phyloP scores from a whole-genome alignment of 1,140 invertebrate species.

The Mylabris phalerata region DNA sequence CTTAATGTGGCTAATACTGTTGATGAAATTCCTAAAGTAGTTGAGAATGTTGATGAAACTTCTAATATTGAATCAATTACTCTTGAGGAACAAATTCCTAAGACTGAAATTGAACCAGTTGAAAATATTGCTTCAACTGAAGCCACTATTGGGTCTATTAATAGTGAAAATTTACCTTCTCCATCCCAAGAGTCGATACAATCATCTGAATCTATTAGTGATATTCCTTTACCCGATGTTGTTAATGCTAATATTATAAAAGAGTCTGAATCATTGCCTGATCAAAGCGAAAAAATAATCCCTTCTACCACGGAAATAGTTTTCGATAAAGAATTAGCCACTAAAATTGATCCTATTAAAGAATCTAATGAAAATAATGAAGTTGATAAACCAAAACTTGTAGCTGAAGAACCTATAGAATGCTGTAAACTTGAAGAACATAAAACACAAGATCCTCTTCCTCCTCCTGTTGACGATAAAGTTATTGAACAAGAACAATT shows the following conservation, averaged over 20 bases:
- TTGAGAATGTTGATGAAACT: not conserved
- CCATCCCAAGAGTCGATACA: not conserved
- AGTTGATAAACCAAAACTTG: not conserved
- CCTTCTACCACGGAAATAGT: slow-evolving; percentile 4
- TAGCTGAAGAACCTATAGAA: not conserved
- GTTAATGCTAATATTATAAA: not conserved
- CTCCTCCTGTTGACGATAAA: no score
- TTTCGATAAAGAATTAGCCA: slow-evolving; percentile 5
- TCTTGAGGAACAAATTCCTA: not conserved
- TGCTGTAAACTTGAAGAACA: no score
- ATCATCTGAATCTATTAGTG: not conserved
- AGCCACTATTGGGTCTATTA: not conserved
- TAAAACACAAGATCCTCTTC: no score
- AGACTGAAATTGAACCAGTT: slow-evolving; percentile 9
- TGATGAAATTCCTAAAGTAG: not conserved
- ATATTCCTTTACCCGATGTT: not conserved
- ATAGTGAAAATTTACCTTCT: not conserved
- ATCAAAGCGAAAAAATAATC: not conserved
- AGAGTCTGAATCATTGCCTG: not conserved
- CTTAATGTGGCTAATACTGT: slow-evolving; percentile 2
- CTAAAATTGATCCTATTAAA: slow-evolving; percentile 8
- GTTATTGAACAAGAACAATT: no score
- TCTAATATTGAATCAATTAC: slow-evolving; percentile 2
- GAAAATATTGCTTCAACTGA: not conserved
- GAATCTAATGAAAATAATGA: slow-evolving; percentile 7